Conservation (phyloP, 2,888 invertebrate genomes). For the Epinotia nisella region DNA sequence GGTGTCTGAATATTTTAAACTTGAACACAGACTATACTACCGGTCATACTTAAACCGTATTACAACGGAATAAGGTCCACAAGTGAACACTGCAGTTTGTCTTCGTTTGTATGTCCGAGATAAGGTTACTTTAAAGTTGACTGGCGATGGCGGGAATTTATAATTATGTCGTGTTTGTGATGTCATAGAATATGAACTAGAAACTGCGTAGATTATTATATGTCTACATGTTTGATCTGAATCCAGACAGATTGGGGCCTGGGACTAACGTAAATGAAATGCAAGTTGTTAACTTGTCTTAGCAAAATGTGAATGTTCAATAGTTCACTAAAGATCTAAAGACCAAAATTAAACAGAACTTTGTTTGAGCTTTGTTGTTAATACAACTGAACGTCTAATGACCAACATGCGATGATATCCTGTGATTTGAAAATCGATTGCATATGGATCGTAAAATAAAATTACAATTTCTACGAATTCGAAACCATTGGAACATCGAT, state of each 20-base stretch:
- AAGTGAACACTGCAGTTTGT: background rate
- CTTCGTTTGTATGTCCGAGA: constrained; percentile 21
- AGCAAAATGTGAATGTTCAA: background rate
- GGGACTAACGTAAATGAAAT: background rate
- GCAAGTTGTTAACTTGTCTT: background rate
- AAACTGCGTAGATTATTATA: background rate
- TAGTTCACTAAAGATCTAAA: background rate
- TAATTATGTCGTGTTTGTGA: constrained; percentile 33
- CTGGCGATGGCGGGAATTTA: constrained; percentile 23
- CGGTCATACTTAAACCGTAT: background rate
- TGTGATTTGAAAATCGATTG: constrained; percentile 5
- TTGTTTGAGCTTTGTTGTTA: background rate
- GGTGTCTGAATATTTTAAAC: constrained; percentile 55
- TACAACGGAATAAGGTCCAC: background rate
- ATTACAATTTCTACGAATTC: constrained; percentile 3
- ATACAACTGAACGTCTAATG: background rate
- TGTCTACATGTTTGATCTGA: background rate
- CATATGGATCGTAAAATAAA: constrained; percentile 16
- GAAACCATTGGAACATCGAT: background rate
- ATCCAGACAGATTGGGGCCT: constrained; percentile 4
- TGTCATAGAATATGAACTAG: constrained; percentile 15
- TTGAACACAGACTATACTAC: constrained; percentile 14
- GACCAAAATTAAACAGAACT: background rate
- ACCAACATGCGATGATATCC: background rate
- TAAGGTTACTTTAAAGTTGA: constrained; percentile 29